Conservation (phyloP, 2,797 vertebrate genomes). For the Hydrocynus forskahlii region DNA sequence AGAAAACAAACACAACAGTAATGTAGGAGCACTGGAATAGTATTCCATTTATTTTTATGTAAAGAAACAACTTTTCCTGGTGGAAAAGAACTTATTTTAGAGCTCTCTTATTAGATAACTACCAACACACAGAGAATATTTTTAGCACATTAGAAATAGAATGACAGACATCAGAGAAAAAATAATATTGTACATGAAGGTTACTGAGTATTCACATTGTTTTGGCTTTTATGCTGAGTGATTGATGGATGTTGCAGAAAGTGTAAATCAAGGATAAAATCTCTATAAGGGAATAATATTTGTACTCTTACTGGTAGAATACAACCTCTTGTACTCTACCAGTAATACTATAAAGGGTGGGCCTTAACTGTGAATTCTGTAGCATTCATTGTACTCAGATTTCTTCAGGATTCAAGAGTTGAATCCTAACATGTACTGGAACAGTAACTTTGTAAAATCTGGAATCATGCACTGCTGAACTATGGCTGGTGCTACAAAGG, state of each 20-base stretch:
- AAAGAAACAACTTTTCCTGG: not conserved
- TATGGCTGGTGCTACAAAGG: not conserved
- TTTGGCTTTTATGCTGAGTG: not conserved
- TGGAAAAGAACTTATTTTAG: not conserved
- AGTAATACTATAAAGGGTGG: no score
- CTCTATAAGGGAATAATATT: not conserved
- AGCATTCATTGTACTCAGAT: no score
- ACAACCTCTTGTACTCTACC: not conserved
- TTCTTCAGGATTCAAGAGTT: not conserved
- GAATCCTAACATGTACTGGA: not conserved
- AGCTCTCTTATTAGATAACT: conserved; percentile 5
- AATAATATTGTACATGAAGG: conserved; percentile 2
- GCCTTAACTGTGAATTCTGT: no score
- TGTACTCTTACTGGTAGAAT: no score
- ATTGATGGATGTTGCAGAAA: not conserved
- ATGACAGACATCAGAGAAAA: conserved; percentile 10
- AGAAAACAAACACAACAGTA: not conserved
- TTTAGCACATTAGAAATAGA: conserved; percentile 1
- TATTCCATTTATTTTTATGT: no score
- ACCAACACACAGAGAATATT: not conserved
- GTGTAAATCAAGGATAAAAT: not conserved
- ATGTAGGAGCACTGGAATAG: no score
- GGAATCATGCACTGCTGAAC: not conserved
- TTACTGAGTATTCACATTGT: not conserved
- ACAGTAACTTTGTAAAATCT: not conserved